Base-by-base conservation (phyloP, 2,888 invertebrate species). In the Nemurella pictetii region DNA sequence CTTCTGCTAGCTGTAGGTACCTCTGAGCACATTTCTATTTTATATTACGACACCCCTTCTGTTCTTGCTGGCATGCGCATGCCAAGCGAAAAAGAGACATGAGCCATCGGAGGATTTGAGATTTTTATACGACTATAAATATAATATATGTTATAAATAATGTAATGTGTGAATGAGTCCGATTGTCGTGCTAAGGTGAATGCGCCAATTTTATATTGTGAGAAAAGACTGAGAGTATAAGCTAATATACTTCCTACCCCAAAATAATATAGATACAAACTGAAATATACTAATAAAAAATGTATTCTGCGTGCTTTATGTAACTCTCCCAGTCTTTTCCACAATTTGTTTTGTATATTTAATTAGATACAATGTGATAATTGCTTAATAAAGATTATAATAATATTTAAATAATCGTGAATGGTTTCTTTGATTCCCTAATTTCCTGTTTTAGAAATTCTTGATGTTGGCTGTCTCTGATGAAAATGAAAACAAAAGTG, bases 91-190 rank as follows among this genome's bases (percentile, higher is more conserved):
- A 72, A 82, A 55, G n/a, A 25, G 28, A 55, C 12, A 80, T 83
- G 74, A 86, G 86, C 86, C 86, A 86, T 86, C 85, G 86, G 86
- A 86, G 86, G 86, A 86, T 86, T 85, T 86, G 86, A 82, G 82
- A 80, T 55, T 85, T 86, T 86, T 86, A 83, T 84, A 85, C 74
- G 83, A 85, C 80, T 85, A 85, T 85, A 86, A 85, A 86, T 86
- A 85, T 86, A 85, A 85, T 85, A 85, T 85, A 85, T 84, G 73
- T 84, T 85, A 85, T 86, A 86, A 83, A 85, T 86, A 86, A 55
- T 83, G 75, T 81, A 80, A 80, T 86, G 85, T 81, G 77, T 83
- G 36, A 35, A 73, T 83, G 85, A 30, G 30, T 85, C 55, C 55
- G 85, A 74, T 36, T 29, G 77, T 83, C 25, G 30, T 77, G 15